Evolutionary conservation across 2,113 vertebrate genomes (phyloP).

Genomic region (Puntigrus tetrazona): DNA sequence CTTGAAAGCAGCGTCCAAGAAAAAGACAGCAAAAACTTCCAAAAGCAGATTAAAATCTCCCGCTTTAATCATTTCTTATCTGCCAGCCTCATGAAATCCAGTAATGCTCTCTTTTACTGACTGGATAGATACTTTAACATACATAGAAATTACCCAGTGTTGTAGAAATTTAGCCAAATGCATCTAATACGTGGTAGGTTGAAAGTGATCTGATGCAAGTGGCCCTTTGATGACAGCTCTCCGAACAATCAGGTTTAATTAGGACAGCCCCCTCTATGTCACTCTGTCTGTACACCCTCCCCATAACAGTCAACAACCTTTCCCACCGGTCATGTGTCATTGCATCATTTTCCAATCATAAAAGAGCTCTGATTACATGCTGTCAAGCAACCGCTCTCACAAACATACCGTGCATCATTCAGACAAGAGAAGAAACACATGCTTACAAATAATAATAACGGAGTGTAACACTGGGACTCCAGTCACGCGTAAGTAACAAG

Average conservation of each 20-base stretch:
- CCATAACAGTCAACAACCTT: conserved; percentile 41
- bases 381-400: conserved; percentile 33
- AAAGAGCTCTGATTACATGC: conserved; percentile 54
- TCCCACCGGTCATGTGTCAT: conserved; percentile 41
- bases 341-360: conserved; percentile 63
- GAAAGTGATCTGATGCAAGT: conserved; percentile 12
- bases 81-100: background rate
- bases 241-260: conserved; percentile 34
- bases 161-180: background rate
- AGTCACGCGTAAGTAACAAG: background rate
- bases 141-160: background rate
- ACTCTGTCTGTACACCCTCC: conserved; percentile 52
- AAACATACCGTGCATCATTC: conserved; percentile 32
- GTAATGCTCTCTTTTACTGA: background rate
- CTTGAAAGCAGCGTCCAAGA: conserved; percentile 33
- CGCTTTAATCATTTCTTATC: background rate
- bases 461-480: background rate
- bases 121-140: background rate
- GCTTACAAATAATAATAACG: background rate
- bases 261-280: conserved; percentile 59
- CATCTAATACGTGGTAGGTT: background rate
- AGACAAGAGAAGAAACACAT: background rate
- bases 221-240: background rate
- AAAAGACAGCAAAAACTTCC: background rate
- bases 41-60: background rate